Evolutionary conservation across 2,113 vertebrate species (phyloP).

Genomic region (Cyanoderma ruficeps): DNA sequence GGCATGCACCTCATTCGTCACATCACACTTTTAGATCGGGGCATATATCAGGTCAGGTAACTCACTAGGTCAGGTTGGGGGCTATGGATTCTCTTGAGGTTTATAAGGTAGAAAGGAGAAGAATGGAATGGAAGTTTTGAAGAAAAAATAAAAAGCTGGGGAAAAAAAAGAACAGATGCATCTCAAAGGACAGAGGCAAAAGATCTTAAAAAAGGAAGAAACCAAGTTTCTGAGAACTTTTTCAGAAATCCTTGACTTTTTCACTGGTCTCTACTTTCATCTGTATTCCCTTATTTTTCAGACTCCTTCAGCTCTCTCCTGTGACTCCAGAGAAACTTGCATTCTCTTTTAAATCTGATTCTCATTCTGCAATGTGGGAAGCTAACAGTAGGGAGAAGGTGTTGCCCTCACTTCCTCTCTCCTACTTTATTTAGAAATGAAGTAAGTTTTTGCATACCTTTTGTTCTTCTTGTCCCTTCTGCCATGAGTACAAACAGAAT

Average conservation of each 20-base stretch:
- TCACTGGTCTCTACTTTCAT: neutral
- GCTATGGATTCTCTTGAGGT: neutral
- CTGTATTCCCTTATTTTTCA: neutral
- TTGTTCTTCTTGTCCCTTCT: neutral
- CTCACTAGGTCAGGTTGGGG: neutral
- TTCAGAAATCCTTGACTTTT: neutral
- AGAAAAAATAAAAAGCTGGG: neutral
- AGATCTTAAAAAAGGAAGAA: neutral
- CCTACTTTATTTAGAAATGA: neutral
- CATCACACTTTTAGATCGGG: neutral
- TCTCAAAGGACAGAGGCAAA: neutral
- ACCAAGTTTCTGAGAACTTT: neutral
- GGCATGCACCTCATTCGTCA: slow-evolving; percentile 41
- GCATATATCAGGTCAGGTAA: slow-evolving; percentile 24
- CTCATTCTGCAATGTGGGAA: neutral
- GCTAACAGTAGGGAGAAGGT: neutral
- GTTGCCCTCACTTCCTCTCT: neutral
- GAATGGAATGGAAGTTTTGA: neutral
- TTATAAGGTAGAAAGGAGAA: neutral
- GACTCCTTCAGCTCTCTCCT: neutral
- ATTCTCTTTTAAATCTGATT: neutral
- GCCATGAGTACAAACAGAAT: neutral
- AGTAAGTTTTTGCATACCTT: neutral
- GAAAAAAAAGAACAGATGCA: neutral
- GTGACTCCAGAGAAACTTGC: neutral